These are phyloP conservation scores for Heliconius congener DNA, from an alignment of 1,140 invertebrate species.

Conservation along the genomic window DNA sequence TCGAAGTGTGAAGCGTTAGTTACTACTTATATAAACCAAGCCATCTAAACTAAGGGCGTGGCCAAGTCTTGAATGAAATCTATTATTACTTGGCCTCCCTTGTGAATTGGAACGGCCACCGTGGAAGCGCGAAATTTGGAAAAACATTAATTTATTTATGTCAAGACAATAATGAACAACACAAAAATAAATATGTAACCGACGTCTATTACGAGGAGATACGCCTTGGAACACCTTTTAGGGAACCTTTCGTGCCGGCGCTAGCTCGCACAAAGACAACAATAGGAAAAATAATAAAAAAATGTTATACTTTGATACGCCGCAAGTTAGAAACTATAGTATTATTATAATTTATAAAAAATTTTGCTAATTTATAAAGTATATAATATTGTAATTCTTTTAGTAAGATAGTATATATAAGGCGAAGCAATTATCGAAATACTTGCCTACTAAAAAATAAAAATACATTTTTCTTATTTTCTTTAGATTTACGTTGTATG, in stretches of 20 bases:
- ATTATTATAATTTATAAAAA: neutral
- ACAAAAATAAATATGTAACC: conserved; percentile 79
- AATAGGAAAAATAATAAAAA: conserved; percentile 74
- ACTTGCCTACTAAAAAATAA: too few species aligned
- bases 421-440: too few species aligned
- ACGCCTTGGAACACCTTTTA: conserved; percentile 74
- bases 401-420: too few species aligned
- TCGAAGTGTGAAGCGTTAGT: conserved; percentile 5
- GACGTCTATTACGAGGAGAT: conserved; percentile 65
- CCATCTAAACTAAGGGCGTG: neutral
- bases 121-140: conserved; percentile 73
- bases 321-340: conserved; percentile 38
- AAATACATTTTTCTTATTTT: too few species aligned
- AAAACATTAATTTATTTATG: conserved; percentile 79
- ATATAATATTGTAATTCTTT: too few species aligned
- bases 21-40: conserved; percentile 9
- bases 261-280: conserved; percentile 76
- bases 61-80: conserved; percentile 14
- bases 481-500: too few species aligned
- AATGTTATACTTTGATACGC: conserved; percentile 44
- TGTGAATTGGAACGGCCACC: conserved; percentile 56
- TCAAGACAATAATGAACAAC: conserved; percentile 75
- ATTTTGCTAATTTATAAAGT: neutral
- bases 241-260: conserved; percentile 73
- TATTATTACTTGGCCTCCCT: conserved; percentile 16